These are phyloP conservation scores for Thryonomys swinderianus DNA, from an alignment of 2,113 vertebrate genomes.

Conservation along the genomic window DNA sequence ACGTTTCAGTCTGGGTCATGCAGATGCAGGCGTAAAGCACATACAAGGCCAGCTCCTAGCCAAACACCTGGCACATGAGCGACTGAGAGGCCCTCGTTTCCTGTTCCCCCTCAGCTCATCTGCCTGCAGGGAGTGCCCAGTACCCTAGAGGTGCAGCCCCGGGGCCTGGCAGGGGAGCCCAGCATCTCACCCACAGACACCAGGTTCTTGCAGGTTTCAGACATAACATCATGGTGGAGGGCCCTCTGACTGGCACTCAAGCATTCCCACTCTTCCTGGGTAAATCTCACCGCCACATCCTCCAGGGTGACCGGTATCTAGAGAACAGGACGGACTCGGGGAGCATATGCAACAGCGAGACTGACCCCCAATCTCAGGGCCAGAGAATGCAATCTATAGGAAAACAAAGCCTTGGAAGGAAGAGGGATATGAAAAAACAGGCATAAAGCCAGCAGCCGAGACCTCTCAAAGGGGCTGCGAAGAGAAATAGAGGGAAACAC, in stretches of 20 bases:
- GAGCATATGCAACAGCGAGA: neutral
- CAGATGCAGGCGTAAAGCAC: neutral
- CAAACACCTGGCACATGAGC: neutral
- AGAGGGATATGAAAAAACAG: neutral
- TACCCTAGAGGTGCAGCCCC: neutral
- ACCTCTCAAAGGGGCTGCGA: neutral
- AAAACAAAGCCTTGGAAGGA: neutral
- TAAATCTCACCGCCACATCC: conserved; percentile 73
- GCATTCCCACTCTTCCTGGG: conserved; percentile 69
- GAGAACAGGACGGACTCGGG: conserved; percentile 1
- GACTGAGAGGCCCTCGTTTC: neutral
- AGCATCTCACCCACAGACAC: conserved; percentile 67
- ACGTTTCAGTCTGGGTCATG: neutral
- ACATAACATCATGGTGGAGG: conserved; percentile 69
- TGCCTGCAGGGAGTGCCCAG: neutral
- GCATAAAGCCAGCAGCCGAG: neutral
- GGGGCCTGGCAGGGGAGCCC: neutral
- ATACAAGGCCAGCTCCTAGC: neutral
- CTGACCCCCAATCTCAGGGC: neutral
- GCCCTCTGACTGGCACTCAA: conserved; percentile 53
- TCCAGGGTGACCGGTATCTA: conserved; percentile 65
- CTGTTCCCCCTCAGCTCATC: neutral
- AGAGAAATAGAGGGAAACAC: neutral
- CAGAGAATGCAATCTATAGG: neutral
- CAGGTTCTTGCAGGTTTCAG: conserved; percentile 62